These are phyloP conservation scores for Cheilosia impressa DNA, from an alignment of 2,888 invertebrate species.

Conservation along the genomic window DNA sequence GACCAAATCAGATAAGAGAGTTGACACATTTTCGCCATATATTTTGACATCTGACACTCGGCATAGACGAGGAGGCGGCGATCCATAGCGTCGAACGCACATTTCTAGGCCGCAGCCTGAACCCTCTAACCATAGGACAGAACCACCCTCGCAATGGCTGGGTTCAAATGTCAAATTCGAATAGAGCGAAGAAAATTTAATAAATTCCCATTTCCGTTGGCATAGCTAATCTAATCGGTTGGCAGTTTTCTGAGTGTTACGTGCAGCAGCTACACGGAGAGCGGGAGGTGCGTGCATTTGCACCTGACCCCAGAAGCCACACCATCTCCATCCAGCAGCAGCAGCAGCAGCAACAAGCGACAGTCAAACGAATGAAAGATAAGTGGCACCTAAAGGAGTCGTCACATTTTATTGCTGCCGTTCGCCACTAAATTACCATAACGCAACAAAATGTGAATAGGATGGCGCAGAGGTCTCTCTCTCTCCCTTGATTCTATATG, in stretches of 20 bases:
- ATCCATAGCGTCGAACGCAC: slow-evolving; percentile 21
- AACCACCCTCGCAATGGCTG: neutral
- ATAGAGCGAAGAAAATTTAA: slow-evolving; percentile 47
- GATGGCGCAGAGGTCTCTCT: slow-evolving; percentile 28
- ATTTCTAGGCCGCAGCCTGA: neutral
- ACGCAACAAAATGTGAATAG: slow-evolving; percentile 70
- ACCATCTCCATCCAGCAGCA: slow-evolving; percentile 2
- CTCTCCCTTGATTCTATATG: neutral
- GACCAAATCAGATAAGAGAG: slow-evolving; percentile 83
- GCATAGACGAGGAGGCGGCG: slow-evolving; percentile 71
- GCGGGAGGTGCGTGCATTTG: slow-evolving; percentile 18
- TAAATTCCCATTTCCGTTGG: slow-evolving; percentile 70
- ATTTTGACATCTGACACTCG: slow-evolving; percentile 84
- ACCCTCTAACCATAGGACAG: neutral
- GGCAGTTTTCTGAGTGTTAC: slow-evolving; percentile 54
- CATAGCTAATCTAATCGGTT: slow-evolving; percentile 19
- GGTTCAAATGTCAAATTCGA: slow-evolving; percentile 41
- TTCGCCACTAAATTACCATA: slow-evolving; percentile 71
- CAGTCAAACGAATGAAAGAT: slow-evolving; percentile 48
- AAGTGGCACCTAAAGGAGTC: slow-evolving; percentile 74
- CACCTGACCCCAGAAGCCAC: slow-evolving; percentile 49
- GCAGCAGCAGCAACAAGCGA: slow-evolving; percentile 34
- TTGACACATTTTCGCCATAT: slow-evolving; percentile 84
- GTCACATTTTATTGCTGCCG: slow-evolving; percentile 73
- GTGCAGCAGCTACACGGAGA: slow-evolving; percentile 20